Conservation (phyloP, 2,797 vertebrate species). For the Leuciscus waleckii region DNA sequence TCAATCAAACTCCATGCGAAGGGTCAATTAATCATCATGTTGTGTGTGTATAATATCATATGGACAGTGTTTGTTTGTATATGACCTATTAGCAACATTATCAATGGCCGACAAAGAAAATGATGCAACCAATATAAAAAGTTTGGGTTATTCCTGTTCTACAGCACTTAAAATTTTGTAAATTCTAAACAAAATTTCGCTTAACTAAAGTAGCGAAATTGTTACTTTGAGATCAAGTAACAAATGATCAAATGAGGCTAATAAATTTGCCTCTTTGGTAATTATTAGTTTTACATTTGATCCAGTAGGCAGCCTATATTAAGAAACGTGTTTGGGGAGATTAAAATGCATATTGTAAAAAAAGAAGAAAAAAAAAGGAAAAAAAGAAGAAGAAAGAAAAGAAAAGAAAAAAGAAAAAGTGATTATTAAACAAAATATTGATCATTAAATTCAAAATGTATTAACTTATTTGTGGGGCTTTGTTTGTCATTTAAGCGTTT, state of each 20-base stretch:
- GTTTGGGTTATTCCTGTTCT: not conserved
- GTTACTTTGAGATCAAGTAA: not conserved
- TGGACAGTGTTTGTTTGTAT: not conserved
- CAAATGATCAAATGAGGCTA: not conserved
- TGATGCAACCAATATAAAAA: not conserved
- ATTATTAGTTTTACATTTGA: not conserved
- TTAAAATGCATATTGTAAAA: not conserved
- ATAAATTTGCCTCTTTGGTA: not conserved
- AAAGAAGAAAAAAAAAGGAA: too few species aligned
- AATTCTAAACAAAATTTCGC: fast-evolving
- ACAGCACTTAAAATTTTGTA: too few species aligned
- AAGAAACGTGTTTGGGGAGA: not conserved
- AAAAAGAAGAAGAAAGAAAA: too few species aligned
- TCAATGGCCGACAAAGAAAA: not conserved
- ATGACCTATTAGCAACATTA: not conserved
- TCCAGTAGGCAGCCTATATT: not conserved
- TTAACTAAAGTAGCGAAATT: not conserved
- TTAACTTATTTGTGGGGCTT: not conserved
- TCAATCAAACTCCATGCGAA: too few species aligned
- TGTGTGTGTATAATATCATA: not conserved
- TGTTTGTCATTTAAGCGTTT: not conserved
- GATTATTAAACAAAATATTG: not conserved
- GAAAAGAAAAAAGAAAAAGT: too few species aligned
- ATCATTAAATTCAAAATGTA: not conserved
- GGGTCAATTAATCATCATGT: too few species aligned